Evolutionary conservation across 1,140 invertebrate species (phyloP).

Genomic region (Philopotamus ludificatus): DNA sequence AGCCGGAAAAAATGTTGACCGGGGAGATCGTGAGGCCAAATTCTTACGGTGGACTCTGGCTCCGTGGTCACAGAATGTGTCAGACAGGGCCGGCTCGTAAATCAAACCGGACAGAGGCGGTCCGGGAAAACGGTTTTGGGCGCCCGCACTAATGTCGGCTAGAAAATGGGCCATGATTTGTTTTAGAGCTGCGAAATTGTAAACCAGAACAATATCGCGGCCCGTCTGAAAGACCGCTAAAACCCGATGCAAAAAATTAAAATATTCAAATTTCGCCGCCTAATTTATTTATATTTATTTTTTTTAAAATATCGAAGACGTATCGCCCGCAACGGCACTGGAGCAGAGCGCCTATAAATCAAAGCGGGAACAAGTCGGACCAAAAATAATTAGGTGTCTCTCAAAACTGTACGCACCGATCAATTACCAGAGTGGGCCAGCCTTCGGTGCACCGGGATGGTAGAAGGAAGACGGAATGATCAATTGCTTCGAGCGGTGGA

Average conservation of each 20-base stretch:
- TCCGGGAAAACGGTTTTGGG: neutral
- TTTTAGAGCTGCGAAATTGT: no score
- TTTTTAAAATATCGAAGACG: no score
- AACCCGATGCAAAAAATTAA: neutral
- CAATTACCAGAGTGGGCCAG: slow-evolving; percentile 31
- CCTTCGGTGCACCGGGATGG: neutral
- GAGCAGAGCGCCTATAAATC: slow-evolving; percentile 33
- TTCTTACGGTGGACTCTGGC: slow-evolving; percentile 4
- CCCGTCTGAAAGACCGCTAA: neutral
- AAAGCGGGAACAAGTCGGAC: slow-evolving; percentile 40
- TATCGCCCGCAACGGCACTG: slow-evolving; percentile 37
- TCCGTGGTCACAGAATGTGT: slow-evolving; percentile 8
- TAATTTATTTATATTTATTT: no score
- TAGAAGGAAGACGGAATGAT: neutral
- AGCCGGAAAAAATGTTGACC: neutral
- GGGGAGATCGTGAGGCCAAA: slow-evolving; percentile 8
- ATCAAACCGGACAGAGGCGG: neutral
- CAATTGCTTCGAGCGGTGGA: neutral
- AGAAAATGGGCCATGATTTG: no score
- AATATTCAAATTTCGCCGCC: no score
- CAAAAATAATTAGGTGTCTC: slow-evolving; percentile 43
- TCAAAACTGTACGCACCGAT: slow-evolving; percentile 40
- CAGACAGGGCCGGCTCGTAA: neutral
- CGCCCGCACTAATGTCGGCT: neutral
- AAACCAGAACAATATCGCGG: no score